phyloP scores from a whole-genome alignment of 2,888 invertebrate species.

The Amphipyra tragopoginis region DNA sequence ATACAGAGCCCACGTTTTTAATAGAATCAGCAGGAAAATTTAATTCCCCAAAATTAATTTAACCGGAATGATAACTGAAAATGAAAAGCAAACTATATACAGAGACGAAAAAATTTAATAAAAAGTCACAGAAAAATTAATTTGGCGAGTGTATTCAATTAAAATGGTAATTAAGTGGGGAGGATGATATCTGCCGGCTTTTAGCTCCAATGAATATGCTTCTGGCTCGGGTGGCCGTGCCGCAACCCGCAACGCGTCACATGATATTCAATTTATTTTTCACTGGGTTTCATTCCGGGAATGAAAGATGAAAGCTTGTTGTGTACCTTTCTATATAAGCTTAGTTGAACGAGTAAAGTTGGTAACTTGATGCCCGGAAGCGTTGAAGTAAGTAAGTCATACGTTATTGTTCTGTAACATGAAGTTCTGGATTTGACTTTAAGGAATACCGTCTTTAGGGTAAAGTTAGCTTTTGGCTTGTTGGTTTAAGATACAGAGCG shows the following conservation, averaged over 20 bases:
- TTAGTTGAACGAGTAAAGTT: constrained; percentile 44
- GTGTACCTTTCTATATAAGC: constrained; percentile 37
- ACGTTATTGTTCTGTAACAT: constrained; percentile 24
- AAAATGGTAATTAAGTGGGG: constrained; percentile 73
- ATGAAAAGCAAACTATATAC: constrained; percentile 57
- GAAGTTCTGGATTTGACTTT: constrained; percentile 20
- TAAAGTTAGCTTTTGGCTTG: no score
- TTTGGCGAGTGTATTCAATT: constrained; percentile 70
- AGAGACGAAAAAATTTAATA: constrained; percentile 29
- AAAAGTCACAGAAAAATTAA: constrained; percentile 56
- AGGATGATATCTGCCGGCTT: constrained; percentile 60
- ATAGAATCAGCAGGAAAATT: constrained; percentile 26
- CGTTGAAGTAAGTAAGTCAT: constrained; percentile 27
- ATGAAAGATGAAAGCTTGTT: constrained; percentile 8
- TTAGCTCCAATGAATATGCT: constrained; percentile 59
- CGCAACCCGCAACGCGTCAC: constrained; percentile 40
- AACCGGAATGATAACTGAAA: constrained; percentile 38
- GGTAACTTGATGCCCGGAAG: constrained; percentile 29
- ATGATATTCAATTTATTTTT: constrained; percentile 68
- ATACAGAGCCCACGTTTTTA: not conserved
- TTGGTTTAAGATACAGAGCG: no score
- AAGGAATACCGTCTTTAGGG: not conserved
- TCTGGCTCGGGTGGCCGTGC: constrained; percentile 23
- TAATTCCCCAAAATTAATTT: constrained; percentile 34
- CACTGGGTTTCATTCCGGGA: constrained; percentile 15